phyloP scores from a whole-genome alignment of 2,888 invertebrate genomes.

The Drosophila mimetica region DNA sequence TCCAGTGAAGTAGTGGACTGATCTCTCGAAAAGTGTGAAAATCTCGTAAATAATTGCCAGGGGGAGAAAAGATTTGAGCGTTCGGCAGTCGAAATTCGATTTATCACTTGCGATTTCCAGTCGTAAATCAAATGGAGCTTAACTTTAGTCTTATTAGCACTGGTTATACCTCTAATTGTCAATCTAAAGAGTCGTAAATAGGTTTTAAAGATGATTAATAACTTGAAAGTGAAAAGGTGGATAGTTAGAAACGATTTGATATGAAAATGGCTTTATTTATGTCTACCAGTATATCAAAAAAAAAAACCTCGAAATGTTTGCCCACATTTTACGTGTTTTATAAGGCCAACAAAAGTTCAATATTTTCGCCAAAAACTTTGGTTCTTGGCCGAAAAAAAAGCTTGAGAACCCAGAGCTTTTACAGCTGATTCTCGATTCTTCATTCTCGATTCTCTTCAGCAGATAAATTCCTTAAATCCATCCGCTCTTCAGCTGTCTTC shows the following conservation, averaged over 20 bases:
- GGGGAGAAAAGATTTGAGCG: not conserved
- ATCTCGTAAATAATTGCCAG: slow-evolving; percentile 21
- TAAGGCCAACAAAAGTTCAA: slow-evolving; percentile 4
- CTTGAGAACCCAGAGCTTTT: slow-evolving; percentile 19
- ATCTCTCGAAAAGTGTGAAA: slow-evolving; percentile 45
- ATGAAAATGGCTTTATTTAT: not conserved
- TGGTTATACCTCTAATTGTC: slow-evolving; percentile 2
- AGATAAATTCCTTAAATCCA: not conserved
- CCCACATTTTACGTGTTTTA: not conserved
- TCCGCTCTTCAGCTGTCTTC: slow-evolving; percentile 5
- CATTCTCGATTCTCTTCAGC: slow-evolving; percentile 22
- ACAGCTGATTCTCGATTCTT: slow-evolving; percentile 11
- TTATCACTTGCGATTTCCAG: slow-evolving; percentile 28
- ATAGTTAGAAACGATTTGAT: not conserved
- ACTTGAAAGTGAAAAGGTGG: not conserved
- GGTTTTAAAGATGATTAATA: slow-evolving; percentile 3
- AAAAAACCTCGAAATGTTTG: slow-evolving; percentile 4
- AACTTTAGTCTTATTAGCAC: slow-evolving; percentile 8
- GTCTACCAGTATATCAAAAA: not conserved
- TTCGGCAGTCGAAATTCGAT: slow-evolving; percentile 19
- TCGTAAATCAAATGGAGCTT: slow-evolving; percentile 33
- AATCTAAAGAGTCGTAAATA: slow-evolving; percentile 5
- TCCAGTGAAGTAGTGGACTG: slow-evolving; percentile 23
- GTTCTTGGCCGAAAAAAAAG: slow-evolving; percentile 10
- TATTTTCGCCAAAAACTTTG: slow-evolving; percentile 19